Percentiles rank a stretch among this genome's conserved stretches.
These are phyloP conservation scores for Orthosia gracilis DNA, from an alignment of 2,888 invertebrate species.

Conservation along the genomic window DNA sequence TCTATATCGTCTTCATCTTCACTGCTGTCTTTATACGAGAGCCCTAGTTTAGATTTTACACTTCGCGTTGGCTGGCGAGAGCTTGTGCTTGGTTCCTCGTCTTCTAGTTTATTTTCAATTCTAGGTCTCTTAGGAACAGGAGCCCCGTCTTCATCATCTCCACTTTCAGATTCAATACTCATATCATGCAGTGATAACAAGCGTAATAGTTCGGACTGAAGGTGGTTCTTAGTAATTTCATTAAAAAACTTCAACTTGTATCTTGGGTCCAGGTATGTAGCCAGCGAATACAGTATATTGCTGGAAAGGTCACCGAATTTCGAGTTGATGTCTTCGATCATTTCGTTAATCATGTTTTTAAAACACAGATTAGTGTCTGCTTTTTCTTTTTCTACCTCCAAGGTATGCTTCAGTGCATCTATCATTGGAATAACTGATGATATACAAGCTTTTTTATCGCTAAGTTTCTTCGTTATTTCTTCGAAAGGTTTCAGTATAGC, in stretches of 20 bases:
- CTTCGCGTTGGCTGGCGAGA: neutral
- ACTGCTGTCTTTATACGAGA: slow-evolving; percentile 3
- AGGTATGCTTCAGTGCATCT: slow-evolving; percentile 22
- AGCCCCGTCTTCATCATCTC: neutral
- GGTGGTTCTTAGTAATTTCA: slow-evolving; percentile 25
- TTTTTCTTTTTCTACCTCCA: slow-evolving; percentile 13
- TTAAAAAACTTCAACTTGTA: slow-evolving; percentile 31
- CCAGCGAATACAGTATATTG: slow-evolving; percentile 18
- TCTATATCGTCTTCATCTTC: slow-evolving; percentile 25
- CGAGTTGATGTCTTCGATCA: slow-evolving; percentile 23
- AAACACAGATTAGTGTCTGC: neutral
- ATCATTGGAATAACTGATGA: slow-evolving; percentile 36
- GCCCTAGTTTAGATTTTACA: slow-evolving; percentile 20
- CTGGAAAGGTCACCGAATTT: slow-evolving; percentile 31
- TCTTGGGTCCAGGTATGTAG: slow-evolving; percentile 28
- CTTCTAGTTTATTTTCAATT: too few relatives aligned
- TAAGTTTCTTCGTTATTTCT: slow-evolving; percentile 10
- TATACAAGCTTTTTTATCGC: slow-evolving; percentile 12
- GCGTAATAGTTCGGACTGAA: slow-evolving; percentile 19
- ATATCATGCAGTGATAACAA: slow-evolving; percentile 3
- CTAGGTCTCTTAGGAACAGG: neutral
- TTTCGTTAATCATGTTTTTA: neutral
- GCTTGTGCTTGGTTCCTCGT: slow-evolving; percentile 18
- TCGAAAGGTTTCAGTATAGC: slow-evolving; percentile 35
- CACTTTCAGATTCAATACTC: neutral